phyloP scores from a whole-genome alignment of 2,888 invertebrate species.

The Tinea trinotella region DNA sequence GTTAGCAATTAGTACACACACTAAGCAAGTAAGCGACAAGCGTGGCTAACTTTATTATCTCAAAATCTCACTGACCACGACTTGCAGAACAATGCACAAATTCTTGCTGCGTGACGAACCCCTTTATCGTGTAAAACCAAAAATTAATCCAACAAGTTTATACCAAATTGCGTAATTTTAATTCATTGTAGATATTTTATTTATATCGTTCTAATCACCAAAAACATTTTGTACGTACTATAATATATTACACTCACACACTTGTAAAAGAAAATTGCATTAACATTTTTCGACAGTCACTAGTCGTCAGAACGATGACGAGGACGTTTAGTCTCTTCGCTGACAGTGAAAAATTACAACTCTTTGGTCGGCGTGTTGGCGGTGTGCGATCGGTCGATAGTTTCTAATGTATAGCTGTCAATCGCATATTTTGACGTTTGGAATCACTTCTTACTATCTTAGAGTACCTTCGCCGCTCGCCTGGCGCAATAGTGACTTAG shows the following conservation, averaged over 20 bases:
- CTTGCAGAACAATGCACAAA: conserved; percentile 45
- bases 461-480: conserved; percentile 31
- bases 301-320: conserved; percentile 53
- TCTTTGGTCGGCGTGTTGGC: conserved; percentile 41
- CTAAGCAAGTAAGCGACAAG: conserved; percentile 51
- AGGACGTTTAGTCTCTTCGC: conserved; percentile 54
- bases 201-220: no score
- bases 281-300: conserved; percentile 64
- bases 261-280: conserved; percentile 52
- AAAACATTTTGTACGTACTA: no score
- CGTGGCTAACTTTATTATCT: conserved; percentile 62
- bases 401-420: conserved; percentile 68
- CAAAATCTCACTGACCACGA: conserved; percentile 38
- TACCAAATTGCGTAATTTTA: no score
- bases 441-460: conserved; percentile 54
- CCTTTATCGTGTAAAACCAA: background rate
- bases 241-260: conserved; percentile 44
- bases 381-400: conserved; percentile 50
- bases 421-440: conserved; percentile 60
- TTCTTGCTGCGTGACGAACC: conserved; percentile 45
- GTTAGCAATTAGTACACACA: conserved; percentile 56
- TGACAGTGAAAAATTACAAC: conserved; percentile 68
- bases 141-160: background rate
- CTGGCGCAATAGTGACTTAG: conserved; percentile 41
- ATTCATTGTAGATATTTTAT: no score